phyloP scores from a whole-genome alignment of 2,113 vertebrate genomes.

The Nothocercus nigrocapillus region DNA sequence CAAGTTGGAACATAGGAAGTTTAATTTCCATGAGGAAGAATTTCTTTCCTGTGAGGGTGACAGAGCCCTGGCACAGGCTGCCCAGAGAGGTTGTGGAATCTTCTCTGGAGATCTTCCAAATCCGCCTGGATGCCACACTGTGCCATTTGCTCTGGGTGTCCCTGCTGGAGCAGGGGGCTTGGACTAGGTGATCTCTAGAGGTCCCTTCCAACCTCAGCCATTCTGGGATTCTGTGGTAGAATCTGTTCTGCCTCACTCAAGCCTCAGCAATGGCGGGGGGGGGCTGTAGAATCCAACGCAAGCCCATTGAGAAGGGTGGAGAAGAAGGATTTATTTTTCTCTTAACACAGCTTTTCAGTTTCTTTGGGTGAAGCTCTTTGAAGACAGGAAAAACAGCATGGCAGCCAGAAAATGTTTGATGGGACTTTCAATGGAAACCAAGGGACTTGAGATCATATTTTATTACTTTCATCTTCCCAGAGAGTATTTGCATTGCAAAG shows the following conservation, averaged over 20 bases:
- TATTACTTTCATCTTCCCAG: background rate
- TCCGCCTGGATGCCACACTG: too few relatives aligned
- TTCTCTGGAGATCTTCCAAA: too few relatives aligned
- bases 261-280: background rate
- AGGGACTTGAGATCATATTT: background rate
- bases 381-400: background rate
- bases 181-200: too few relatives aligned
- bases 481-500: slow-evolving; percentile 28
- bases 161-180: too few relatives aligned
- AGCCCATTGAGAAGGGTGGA: background rate
- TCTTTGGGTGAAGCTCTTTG: background rate
- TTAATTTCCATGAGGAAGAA: too few relatives aligned
- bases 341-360: background rate
- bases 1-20: too few relatives aligned
- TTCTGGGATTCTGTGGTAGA: background rate
- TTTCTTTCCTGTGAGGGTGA: too few relatives aligned
- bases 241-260: background rate
- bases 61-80: too few relatives aligned
- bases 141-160: too few relatives aligned
- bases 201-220: too few relatives aligned
- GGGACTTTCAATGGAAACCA: background rate
- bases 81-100: too few relatives aligned
- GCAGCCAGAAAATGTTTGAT: background rate
- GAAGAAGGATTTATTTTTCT: background rate
- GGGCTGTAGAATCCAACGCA: background rate